A percentile compares a stretch with the other conserved stretches of the same genome.
Conservation (phyloP, 2,888 invertebrate genomes). For the Cynaeus angustus region DNA sequence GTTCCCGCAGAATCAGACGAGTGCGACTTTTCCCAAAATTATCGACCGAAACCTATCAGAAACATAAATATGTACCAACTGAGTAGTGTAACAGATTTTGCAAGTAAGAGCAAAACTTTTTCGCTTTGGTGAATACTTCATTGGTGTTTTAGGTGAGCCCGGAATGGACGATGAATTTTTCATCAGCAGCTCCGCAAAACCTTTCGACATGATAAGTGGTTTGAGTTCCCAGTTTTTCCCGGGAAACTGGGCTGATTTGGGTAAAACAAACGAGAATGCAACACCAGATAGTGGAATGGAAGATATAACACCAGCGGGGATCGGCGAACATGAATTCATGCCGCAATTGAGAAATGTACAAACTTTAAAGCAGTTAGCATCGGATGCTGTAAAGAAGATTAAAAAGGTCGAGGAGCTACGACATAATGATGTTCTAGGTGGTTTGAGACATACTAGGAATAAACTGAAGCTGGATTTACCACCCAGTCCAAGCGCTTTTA, state of each 20-base stretch:
- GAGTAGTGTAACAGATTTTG: constrained; percentile 60
- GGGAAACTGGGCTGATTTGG: constrained; percentile 70
- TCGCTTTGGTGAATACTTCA: constrained; percentile 9
- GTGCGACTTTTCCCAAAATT: constrained; percentile 55
- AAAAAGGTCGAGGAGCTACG: constrained; percentile 38
- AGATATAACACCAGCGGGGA: constrained; percentile 73
- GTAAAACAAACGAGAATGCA: constrained; percentile 70
- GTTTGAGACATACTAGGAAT: constrained; percentile 82
- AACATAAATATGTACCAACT: constrained; percentile 63
- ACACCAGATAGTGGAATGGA: constrained; percentile 76
- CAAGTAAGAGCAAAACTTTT: constrained; percentile 58
- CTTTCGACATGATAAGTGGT: constrained; percentile 78
- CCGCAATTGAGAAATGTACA: constrained; percentile 54
- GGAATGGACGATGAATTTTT: constrained; percentile 78
- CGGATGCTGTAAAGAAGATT: constrained; percentile 63
- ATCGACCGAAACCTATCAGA: constrained; percentile 56
- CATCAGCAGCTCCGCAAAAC: constrained; percentile 82
- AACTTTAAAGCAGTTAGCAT: constrained; percentile 65
- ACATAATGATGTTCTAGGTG: constrained; percentile 74
- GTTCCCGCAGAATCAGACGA: constrained; percentile 55
- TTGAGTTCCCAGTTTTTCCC: constrained; percentile 83
- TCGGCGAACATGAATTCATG: constrained; percentile 43
- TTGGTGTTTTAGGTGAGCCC: constrained; percentile 39
- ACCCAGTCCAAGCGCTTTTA: constrained; percentile 73
- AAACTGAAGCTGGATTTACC: constrained; percentile 82